phyloP scores from a whole-genome alignment of 1,140 invertebrate species.

The Pentalonia nigronervosa region DNA sequence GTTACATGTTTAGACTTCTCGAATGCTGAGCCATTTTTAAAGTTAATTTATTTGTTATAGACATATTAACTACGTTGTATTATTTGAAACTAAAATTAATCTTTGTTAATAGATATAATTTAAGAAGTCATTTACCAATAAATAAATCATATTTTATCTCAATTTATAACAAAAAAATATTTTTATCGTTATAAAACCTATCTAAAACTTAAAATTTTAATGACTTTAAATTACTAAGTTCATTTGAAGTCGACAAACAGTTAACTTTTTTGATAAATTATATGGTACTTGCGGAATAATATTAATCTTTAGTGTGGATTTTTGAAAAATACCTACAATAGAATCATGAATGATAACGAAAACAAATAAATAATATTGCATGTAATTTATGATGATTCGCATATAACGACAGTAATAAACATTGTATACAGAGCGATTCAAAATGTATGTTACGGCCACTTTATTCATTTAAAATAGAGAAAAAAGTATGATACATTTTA shows the following conservation, averaged over 20 bases:
- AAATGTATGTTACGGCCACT: no score
- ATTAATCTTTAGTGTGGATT: neutral
- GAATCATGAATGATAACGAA: neutral
- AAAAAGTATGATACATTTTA: no score
- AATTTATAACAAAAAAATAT: neutral
- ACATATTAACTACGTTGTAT: neutral
- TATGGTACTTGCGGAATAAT: neutral
- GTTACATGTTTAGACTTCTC: neutral
- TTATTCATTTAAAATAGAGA: no score
- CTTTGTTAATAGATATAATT: neutral
- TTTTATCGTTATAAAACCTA: neutral
- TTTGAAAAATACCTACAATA: neutral
- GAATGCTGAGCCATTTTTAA: neutral
- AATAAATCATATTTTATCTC: neutral
- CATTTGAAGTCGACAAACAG: neutral
- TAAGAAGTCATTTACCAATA: neutral
- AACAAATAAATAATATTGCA: neutral
- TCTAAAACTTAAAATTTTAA: neutral
- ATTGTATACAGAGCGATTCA: no score
- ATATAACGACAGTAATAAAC: neutral
- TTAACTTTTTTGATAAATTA: neutral
- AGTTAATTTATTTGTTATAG: neutral
- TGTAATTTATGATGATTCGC: neutral
- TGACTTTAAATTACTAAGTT: neutral
- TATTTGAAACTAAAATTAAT: constrained; percentile 20